Evolutionary conservation across 2,797 vertebrate genomes (phyloP), one percentile per base, ranked within the genome.

Genomic region (Sebastes paucispinis): DNA sequence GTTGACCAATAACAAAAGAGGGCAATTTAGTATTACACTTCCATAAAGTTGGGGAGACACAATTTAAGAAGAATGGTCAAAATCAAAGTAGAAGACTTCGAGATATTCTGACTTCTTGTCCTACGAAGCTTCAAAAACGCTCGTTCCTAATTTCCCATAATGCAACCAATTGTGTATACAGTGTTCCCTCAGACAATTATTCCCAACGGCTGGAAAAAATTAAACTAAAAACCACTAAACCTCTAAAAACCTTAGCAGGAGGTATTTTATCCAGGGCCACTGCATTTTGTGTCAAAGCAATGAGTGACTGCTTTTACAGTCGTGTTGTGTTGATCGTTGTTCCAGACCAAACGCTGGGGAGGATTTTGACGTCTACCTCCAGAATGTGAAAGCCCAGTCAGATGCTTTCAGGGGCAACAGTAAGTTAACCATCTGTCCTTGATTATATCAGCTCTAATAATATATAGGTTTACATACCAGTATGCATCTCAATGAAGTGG

Each of bases 361-460:
- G 22, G 97, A 98, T 84, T 96, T 97, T 11, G 97, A 98, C 73
- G 91, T 92, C 74, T 97, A 96, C 92, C 92, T 98, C 82, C 97
- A 96, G 91, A 97, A 93, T 83, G 94, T 96, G 11, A 98, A 97
- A 89, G 95, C 96, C 84, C 97, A 97, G 75, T 98, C 97, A 0
- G 98, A 99, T 85, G 96, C 96, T 75, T 98, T 97, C 89, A 96
- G 97, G 81, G 97, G 95, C 77, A 98, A 94, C 83, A 95, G 98
- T 99, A 95, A 98, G 98, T 97, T 25, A 58, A 52, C 5, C 12
- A 3, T 31, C 27, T 9, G 1, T 6, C 9, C 3, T 18, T 43
- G 3, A 13, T 65, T 20, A 8, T 4, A 29, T 50, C 18, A 20
- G 0, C 22, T 52, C 8, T 6, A 27, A 20, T 60, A 27, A 57